phyloP scores from a whole-genome alignment of 2,797 vertebrate species.

The Poeciliopsis turneri region DNA sequence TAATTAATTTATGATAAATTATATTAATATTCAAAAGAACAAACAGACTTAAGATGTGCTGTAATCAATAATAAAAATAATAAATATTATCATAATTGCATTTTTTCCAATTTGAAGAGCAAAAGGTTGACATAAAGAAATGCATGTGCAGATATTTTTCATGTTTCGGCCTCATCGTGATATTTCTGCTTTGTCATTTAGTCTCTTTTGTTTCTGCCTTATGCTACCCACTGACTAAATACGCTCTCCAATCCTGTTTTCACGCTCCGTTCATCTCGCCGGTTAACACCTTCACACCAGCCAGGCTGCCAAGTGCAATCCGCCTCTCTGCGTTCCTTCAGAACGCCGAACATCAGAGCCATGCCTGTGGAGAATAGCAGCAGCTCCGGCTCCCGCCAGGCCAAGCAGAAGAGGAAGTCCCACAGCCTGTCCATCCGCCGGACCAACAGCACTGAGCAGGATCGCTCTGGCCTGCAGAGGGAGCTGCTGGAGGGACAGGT shows the following conservation, averaged over 20 bases:
- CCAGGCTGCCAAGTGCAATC: conserved; percentile 19
- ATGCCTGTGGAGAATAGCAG: conserved; percentile 98
- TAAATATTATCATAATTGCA: neutral
- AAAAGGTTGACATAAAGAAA: neutral
- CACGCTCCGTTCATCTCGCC: conserved; percentile 24
- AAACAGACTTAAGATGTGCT: too few relatives aligned
- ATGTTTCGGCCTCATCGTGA: neutral
- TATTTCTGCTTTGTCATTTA: neutral
- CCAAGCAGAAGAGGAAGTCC: conserved; percentile 98
- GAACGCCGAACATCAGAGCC: conserved; percentile 73
- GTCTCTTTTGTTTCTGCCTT: neutral
- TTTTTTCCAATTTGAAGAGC: neutral
- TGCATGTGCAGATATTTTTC: neutral
- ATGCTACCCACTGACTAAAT: neutral
- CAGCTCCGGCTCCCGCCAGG: conserved; percentile 90
- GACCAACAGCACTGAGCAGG: conserved; percentile 98
- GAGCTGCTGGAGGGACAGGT: conserved; percentile 96
- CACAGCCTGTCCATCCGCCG: conserved; percentile 96
- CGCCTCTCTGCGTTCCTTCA: conserved; percentile 54
- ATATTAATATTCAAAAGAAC: too few relatives aligned
- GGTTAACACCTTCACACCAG: conserved; percentile 32
- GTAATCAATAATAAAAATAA: too few relatives aligned
- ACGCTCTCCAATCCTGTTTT: conserved; percentile 7
- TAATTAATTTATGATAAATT: too few relatives aligned
- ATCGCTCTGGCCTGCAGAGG: conserved; percentile 88